Evolutionary conservation across 2,113 vertebrate species (phyloP).

Genomic region (Oreochromis niloticus): DNA sequence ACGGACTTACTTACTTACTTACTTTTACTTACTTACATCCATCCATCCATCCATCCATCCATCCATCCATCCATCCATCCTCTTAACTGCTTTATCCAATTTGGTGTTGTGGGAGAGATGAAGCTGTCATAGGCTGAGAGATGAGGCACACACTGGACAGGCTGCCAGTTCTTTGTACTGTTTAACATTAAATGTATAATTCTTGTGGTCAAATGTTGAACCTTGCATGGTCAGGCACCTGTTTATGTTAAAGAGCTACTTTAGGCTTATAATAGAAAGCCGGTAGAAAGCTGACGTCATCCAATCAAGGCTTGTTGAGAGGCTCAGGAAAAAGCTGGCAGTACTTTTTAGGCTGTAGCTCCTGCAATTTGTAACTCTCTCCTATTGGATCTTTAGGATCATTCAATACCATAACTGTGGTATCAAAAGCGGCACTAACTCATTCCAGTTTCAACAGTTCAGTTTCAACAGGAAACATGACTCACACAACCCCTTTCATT

Average conservation of each 20-base stretch:
- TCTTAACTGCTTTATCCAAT: not conserved
- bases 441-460: constrained; percentile 15
- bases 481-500: constrained; percentile 33
- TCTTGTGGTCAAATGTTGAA: not conserved
- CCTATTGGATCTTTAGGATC: not conserved
- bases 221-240: not conserved
- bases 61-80: not conserved
- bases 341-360: not conserved
- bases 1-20: too few species aligned
- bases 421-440: not conserved
- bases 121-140: not conserved
- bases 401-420: not conserved
- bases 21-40: too few species aligned
- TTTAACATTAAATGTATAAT: not conserved
- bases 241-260: not conserved
- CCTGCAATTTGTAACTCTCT: not conserved
- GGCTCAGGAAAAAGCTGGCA: not conserved
- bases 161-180: not conserved
- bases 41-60: not conserved
- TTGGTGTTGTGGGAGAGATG: not conserved
- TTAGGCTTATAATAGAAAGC: not conserved
- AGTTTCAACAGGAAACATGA: constrained; percentile 24
- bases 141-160: not conserved
- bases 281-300: not conserved
- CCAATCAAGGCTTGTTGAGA: not conserved